Percentiles rank a stretch among this genome's conserved stretches.
These are phyloP conservation scores for Phalacrocorax pelagicus DNA, from an alignment of 2,113 vertebrate species.

Conservation along the genomic window DNA sequence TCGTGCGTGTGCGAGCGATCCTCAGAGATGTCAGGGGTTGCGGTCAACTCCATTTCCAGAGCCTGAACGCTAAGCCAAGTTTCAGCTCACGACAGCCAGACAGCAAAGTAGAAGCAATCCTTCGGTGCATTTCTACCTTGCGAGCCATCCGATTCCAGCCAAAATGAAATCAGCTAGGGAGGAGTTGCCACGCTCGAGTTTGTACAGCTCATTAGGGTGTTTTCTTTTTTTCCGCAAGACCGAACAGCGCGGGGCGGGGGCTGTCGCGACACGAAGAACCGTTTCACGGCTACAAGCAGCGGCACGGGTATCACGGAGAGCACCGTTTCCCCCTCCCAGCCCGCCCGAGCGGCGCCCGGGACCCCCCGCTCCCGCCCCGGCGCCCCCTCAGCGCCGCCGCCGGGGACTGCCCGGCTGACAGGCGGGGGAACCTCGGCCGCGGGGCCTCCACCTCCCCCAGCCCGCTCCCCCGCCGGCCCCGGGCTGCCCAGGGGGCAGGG, in stretches of 20 bases:
- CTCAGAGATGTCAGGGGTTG: background rate
- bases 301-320: background rate
- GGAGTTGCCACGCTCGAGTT: accelerated
- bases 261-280: accelerated
- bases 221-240: too few species aligned
- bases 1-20: accelerated
- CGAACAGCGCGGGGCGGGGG: too few species aligned
- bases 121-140: background rate
- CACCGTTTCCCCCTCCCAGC: background rate
- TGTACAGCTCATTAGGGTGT: accelerated
- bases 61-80: background rate
- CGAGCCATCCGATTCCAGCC: background rate
- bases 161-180: accelerated
- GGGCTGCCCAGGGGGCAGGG: too few species aligned
- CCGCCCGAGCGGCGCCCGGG: background rate
- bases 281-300: background rate
- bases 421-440: too few species aligned
- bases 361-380: background rate
- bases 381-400: background rate
- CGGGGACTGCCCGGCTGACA: too few species aligned
- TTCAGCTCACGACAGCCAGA: background rate
- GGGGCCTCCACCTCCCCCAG: too few species aligned
- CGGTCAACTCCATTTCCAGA: background rate
- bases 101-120: accelerated
- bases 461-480: too few species aligned